A percentile compares a stretch with the other conserved stretches of the same genome.
Conservation (phyloP, 2,888 invertebrate genomes). For the Bimastos eiseni region DNA sequence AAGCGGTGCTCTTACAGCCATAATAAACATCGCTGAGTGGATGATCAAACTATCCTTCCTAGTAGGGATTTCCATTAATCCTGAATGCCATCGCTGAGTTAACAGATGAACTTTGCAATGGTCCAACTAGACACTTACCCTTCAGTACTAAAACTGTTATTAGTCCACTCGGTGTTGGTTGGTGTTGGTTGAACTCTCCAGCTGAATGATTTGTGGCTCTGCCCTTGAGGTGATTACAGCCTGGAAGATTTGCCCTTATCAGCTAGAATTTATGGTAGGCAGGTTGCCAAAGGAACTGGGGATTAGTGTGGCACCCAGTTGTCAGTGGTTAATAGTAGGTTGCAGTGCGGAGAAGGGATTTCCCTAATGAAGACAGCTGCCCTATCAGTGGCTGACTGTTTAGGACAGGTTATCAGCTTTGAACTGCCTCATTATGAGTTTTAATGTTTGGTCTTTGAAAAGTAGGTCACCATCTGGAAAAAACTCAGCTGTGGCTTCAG, state of each 20-base stretch:
- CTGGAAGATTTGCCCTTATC: neutral
- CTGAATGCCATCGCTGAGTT: neutral
- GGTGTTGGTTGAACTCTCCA: neutral
- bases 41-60: neutral
- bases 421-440: neutral
- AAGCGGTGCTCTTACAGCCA: neutral
- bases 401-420: slow-evolving; percentile 13
- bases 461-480: neutral
- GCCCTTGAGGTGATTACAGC: slow-evolving; percentile 10
- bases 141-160: neutral
- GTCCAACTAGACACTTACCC: neutral
- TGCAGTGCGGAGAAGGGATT: neutral
- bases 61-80: neutral
- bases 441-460: neutral
- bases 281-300: neutral
- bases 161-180: neutral
- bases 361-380: neutral
- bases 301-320: neutral
- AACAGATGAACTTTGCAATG: neutral
- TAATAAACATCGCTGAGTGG: neutral
- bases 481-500: neutral
- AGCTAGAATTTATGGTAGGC: slow-evolving; percentile 2
- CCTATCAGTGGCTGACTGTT: neutral
- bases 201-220: neutral
- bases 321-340: neutral